phyloP scores from a whole-genome alignment of 1,140 invertebrate species.

The Drosophila oshimai region DNA sequence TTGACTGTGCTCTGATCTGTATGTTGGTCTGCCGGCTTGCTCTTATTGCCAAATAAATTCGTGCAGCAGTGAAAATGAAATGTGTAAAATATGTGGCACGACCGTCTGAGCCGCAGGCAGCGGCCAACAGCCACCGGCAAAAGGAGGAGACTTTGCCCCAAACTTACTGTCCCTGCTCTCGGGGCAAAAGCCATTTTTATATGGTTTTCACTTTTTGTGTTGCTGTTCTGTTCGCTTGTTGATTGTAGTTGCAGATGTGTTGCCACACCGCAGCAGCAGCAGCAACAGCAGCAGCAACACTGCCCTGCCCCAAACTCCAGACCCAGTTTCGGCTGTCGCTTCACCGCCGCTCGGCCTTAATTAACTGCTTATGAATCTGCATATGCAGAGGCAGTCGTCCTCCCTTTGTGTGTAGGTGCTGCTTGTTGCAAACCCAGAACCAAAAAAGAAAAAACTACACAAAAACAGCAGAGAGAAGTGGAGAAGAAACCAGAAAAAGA shows the following conservation, averaged over 20 bases:
- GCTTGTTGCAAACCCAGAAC: slow-evolving; percentile 42
- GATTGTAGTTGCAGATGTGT: slow-evolving; percentile 59
- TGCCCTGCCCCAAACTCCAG: slow-evolving; percentile 37
- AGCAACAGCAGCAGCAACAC: slow-evolving; percentile 6
- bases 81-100: slow-evolving; percentile 77
- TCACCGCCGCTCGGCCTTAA: slow-evolving; percentile 58
- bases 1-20: slow-evolving; percentile 48
- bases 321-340: slow-evolving; percentile 35
- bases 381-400: slow-evolving; percentile 58
- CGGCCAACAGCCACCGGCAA: slow-evolving; percentile 27
- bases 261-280: slow-evolving; percentile 3
- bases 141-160: slow-evolving; percentile 39
- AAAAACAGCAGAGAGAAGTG: neutral
- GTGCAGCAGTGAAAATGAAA: slow-evolving; percentile 77
- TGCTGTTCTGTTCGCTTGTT: slow-evolving; percentile 27
- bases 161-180: slow-evolving; percentile 30
- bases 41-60: slow-evolving; percentile 80
- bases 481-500: slow-evolving; percentile 38
- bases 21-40: slow-evolving; percentile 40
- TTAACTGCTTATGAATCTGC: slow-evolving; percentile 79
- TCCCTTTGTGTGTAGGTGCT: slow-evolving; percentile 59
- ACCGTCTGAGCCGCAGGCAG: slow-evolving; percentile 36
- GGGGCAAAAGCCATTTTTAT: slow-evolving; percentile 57
- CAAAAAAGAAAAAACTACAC: slow-evolving; percentile 14
- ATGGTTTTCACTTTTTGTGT: slow-evolving; percentile 64